phyloP scores from a whole-genome alignment of 2,888 invertebrate species.

The Oscheius sp. region DNA sequence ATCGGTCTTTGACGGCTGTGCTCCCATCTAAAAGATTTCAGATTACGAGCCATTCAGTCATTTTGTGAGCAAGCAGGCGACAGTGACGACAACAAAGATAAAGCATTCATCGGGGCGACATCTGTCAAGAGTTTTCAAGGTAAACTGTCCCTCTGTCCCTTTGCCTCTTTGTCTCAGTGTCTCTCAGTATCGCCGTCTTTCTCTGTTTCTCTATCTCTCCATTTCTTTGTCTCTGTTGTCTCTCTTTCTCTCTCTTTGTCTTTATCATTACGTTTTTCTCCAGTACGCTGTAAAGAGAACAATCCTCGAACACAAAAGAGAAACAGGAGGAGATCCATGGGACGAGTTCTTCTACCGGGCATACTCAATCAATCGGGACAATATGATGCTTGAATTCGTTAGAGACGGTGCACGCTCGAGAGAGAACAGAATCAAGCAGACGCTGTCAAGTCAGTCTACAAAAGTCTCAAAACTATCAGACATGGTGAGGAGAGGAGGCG shows the following conservation, averaged over 20 bases:
- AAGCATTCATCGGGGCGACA: neutral
- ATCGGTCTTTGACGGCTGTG: slow-evolving; percentile 21
- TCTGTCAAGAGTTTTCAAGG: slow-evolving; percentile 26
- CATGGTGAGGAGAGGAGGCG: slow-evolving; percentile 5
- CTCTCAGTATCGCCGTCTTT: neutral
- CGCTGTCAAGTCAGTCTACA: neutral
- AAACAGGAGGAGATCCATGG: slow-evolving; percentile 33
- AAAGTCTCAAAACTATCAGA: slow-evolving; percentile 18
- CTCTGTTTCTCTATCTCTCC: neutral
- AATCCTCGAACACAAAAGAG: slow-evolving; percentile 23
- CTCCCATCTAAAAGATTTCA: slow-evolving; percentile 24
- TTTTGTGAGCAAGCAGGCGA: neutral
- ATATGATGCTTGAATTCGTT: slow-evolving; percentile 6
- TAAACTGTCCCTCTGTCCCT: neutral
- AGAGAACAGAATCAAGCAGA: neutral
- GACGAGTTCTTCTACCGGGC: slow-evolving; percentile 35
- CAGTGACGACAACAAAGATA: slow-evolving; percentile 2
- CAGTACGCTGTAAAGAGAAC: slow-evolving; percentile 34
- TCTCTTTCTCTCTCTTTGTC: neutral
- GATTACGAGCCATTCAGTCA: slow-evolving; percentile 15
- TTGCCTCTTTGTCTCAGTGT: neutral
- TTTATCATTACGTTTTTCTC: neutral
- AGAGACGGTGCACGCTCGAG: neutral
- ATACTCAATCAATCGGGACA: slow-evolving; percentile 18
- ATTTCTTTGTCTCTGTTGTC: neutral